Conservation (phyloP, 2,888 invertebrate genomes). For the Cheilosia scutellata region DNA sequence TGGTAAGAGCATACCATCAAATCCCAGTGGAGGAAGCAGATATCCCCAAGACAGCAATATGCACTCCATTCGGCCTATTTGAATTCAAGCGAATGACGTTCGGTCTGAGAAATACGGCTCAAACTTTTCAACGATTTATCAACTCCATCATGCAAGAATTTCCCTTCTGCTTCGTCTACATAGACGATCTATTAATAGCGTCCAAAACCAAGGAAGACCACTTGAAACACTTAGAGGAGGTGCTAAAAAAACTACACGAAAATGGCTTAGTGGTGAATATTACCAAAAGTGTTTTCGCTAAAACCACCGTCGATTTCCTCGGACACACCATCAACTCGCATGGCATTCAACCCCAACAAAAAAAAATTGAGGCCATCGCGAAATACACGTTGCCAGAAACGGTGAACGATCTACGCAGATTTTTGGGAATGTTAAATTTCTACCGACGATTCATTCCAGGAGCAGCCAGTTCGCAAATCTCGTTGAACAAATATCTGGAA, state of each 20-base stretch:
- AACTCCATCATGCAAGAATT: conserved; percentile 55
- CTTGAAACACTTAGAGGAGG: conserved; percentile 61
- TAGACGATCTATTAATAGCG: conserved; percentile 78
- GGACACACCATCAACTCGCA: conserved; percentile 47
- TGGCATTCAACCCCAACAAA: conserved; percentile 52
- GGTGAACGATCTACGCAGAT: conserved; percentile 67
- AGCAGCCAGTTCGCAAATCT: conserved; percentile 40
- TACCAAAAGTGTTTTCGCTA: conserved; percentile 63
- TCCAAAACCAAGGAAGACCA: conserved; percentile 75
- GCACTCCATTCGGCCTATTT: conserved; percentile 67
- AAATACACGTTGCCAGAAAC: conserved; percentile 59
- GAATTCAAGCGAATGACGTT: conserved; percentile 63
- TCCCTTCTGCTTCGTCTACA: conserved; percentile 74
- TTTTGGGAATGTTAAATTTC: conserved; percentile 75
- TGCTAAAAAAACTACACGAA: conserved; percentile 75
- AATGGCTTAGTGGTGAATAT: conserved; percentile 76
- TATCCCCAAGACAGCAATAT: conserved; percentile 65
- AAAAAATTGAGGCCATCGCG: conserved; percentile 62
- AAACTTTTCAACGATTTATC: conserved; percentile 64
- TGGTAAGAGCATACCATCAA: conserved; percentile 67
- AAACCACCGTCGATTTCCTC: conserved; percentile 58
- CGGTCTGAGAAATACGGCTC: conserved; percentile 65
- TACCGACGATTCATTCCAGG: conserved; percentile 55
- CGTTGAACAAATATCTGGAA: conserved; percentile 30
- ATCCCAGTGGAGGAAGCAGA: conserved; percentile 58